phyloP scores from a whole-genome alignment of 2,797 vertebrate genomes.

The Nannoperca australis region DNA sequence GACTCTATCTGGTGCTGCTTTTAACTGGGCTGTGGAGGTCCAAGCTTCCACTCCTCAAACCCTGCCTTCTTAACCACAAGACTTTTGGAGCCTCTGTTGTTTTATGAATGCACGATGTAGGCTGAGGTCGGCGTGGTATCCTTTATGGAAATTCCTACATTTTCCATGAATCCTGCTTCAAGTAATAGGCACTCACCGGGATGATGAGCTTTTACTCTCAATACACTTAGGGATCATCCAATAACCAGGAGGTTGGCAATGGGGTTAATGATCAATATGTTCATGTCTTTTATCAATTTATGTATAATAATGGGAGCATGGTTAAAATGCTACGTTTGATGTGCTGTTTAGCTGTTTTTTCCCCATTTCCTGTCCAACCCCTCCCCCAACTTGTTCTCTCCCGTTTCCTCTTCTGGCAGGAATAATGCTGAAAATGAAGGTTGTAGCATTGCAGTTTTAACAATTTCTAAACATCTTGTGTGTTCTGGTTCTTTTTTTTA shows the following conservation, averaged over 20 bases:
- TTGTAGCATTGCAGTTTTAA: constrained; percentile 83
- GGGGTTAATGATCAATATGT: constrained; percentile 46
- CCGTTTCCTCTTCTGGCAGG: constrained; percentile 32
- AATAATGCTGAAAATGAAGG: constrained; percentile 52
- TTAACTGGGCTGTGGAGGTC: constrained; percentile 78
- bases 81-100: constrained; percentile 69
- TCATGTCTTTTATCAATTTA: constrained; percentile 70
- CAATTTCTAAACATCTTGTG: constrained; percentile 66
- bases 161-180: constrained; percentile 57
- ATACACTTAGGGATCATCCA: constrained; percentile 53
- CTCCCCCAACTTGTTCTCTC: constrained; percentile 10
- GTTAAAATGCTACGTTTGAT: constrained; percentile 65
- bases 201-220: constrained; percentile 57
- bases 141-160: constrained; percentile 65
- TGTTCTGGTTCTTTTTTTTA: constrained; percentile 56
- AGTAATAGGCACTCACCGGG: constrained; percentile 38
- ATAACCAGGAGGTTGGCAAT: constrained; percentile 45
- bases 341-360: constrained; percentile 56
- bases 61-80: constrained; percentile 73
- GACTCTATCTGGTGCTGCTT: constrained; percentile 84
- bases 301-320: constrained; percentile 69
- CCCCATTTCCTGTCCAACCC: constrained; percentile 30
- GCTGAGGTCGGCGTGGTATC: constrained; percentile 61
- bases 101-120: constrained; percentile 74
- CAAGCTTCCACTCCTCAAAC: constrained; percentile 72